Evolutionary conservation across 2,888 invertebrate species (phyloP), one percentile per base, ranked within the genome.

Genomic region (Deilephila elpenor): DNA sequence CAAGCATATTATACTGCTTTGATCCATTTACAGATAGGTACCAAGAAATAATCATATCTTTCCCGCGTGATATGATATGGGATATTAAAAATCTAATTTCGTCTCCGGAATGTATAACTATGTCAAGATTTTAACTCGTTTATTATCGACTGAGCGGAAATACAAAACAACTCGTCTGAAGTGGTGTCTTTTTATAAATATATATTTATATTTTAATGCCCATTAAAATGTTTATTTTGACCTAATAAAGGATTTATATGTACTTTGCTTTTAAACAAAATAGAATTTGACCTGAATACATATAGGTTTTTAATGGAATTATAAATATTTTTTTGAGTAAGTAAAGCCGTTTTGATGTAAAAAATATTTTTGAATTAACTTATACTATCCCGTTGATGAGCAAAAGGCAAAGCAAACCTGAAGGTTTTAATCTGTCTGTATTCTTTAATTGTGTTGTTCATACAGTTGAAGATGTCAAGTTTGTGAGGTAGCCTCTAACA

Each of bases 161-260:
- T 67, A 67, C 56, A 67, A 67, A 37, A 51, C 51, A 51, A 25
- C 44, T 51, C 17, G 14, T 51, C 51, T 25, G 51, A 11, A 34
- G 25, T 60, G 60, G 25, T 34, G 25, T 71, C 59, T 20, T 59
- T 44, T 60, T 60, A 34, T 19, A 44, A 76, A 78, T 71, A 73
- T 72, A 73, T 37, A 73, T 60, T 59, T 25, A 44, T 59, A 37
- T 59, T 71, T 34, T 59, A 59, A 71, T 37, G 20, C 6, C 25
- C n/a, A 44, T 60, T 70, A 75, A 74, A 78, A 80, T 71, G 75
- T 82, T 79, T 79, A 78, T 80, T 78, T 77, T 75, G 20, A 77
- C 74, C 76, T 82, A 83, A 87, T 86, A 86, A 88, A 87, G 82
- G 81, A 82, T 84, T 85, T 83, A 87, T 83, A 17, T 19, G 17